A percentile compares a stretch with the other conserved stretches of the same genome.
Evolutionary conservation across 2,888 invertebrate genomes (phyloP).

Genomic region (Epistrophe eligans): DNA sequence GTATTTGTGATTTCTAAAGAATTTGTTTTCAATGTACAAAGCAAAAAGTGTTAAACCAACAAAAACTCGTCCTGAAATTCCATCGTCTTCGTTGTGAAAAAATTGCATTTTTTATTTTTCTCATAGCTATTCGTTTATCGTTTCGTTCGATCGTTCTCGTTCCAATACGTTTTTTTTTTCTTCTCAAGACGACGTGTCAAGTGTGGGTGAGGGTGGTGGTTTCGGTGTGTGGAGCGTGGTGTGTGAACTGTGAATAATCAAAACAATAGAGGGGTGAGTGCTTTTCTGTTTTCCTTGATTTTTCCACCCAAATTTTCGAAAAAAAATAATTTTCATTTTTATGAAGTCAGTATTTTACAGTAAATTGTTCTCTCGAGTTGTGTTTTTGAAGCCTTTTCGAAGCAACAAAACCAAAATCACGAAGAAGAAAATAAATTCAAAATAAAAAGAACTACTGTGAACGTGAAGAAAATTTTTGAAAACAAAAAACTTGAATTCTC

Average conservation of each 20-base stretch:
- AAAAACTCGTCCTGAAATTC: conserved; percentile 50
- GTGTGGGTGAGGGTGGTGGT: conserved; percentile 48
- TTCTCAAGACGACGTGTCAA: conserved; percentile 74
- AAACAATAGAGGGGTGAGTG: conserved; percentile 73
- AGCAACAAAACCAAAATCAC: neutral
- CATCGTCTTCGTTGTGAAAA: conserved; percentile 51
- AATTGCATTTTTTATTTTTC: conserved; percentile 43
- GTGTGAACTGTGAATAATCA: conserved; percentile 67
- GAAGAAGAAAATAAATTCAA: neutral
- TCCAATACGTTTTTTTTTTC: conserved; percentile 29
- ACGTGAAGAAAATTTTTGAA: conserved; percentile 2
- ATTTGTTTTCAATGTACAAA: conserved; percentile 40
- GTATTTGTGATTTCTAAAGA: conserved; percentile 11
- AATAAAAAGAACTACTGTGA: conserved; percentile 3
- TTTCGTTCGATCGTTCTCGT: conserved; percentile 37
- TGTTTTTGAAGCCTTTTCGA: neutral
- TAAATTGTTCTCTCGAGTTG: neutral
- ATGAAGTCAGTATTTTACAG: neutral
- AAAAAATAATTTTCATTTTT: conserved; percentile 14
- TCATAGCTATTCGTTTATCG: conserved; percentile 25
- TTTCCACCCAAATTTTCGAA: conserved; percentile 55
- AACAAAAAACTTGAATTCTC: conserved; percentile 23
- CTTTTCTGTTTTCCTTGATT: conserved; percentile 46
- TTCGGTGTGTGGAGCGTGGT: conserved; percentile 22
- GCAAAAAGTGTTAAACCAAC: conserved; percentile 40